A percentile compares a stretch with the other conserved stretches of the same genome.
Evolutionary conservation across 2,797 vertebrate genomes (phyloP).

Genomic region (Muraenolepis orangiensis): DNA sequence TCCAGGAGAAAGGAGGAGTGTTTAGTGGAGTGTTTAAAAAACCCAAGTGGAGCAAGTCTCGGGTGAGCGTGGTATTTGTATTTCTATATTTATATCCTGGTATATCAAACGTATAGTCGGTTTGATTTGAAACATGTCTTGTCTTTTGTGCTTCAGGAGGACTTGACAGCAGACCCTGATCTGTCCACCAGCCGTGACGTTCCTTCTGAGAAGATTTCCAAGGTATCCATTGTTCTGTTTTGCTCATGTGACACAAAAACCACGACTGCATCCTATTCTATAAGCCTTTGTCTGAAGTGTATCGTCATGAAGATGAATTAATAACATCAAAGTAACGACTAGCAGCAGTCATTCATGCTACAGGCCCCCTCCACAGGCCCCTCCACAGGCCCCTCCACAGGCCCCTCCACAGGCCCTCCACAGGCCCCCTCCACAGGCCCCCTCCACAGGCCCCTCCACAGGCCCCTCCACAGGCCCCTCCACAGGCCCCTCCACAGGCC

Average conservation of each 20-base stretch:
- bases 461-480: too few relatives aligned
- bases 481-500: too few relatives aligned
- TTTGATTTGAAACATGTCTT: neutral
- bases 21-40: conserved; percentile 57
- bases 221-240: conserved; percentile 36
- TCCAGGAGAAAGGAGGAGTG: conserved; percentile 56
- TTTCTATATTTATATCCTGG: too few relatives aligned
- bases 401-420: too few relatives aligned
- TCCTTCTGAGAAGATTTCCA: conserved; percentile 45
- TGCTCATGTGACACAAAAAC: neutral
- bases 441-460: too few relatives aligned
- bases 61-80: conserved; percentile 30
- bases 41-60: conserved; percentile 33
- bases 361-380: too few relatives aligned
- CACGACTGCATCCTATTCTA: neutral
- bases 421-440: too few relatives aligned
- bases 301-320: neutral
- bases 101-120: neutral
- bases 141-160: conserved; percentile 44
- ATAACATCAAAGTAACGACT: neutral
- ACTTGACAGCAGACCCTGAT: conserved; percentile 40
- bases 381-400: too few relatives aligned
- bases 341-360: neutral
- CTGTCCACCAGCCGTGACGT: conserved; percentile 38
- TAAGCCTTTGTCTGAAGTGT: neutral